A percentile compares a stretch with the other conserved stretches of the same genome.
Evolutionary conservation across 1,140 invertebrate species (phyloP).

Genomic region (Habropoda laboriosa): DNA sequence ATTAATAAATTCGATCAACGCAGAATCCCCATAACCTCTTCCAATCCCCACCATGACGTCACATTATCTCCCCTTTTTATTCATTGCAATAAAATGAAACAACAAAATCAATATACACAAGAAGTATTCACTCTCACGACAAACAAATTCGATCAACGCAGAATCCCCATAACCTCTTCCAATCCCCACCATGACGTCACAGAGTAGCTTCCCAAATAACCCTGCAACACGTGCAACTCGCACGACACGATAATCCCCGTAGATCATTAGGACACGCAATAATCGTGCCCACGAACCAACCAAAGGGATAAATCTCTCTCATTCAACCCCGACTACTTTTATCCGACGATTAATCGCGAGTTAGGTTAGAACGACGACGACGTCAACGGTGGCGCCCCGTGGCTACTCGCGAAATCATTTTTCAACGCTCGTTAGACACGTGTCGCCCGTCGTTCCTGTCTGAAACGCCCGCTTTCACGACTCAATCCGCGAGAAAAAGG

Average conservation of each 20-base stretch:
- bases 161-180: no score
- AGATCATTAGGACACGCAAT: slow-evolving; percentile 55
- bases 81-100: no score
- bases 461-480: slow-evolving; percentile 35
- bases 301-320: slow-evolving; percentile 17
- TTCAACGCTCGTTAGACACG: slow-evolving; percentile 64
- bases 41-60: no score
- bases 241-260: slow-evolving; percentile 29
- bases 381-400: neutral
- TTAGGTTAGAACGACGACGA: no score
- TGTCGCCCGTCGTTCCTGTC: slow-evolving; percentile 56
- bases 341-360: slow-evolving; percentile 48
- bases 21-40: no score
- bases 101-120: no score
- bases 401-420: slow-evolving; percentile 62
- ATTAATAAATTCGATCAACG: no score
- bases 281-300: neutral
- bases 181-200: no score
- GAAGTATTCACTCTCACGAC: no score
- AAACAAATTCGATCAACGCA: no score
- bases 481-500: slow-evolving; percentile 48
- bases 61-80: no score
- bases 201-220: slow-evolving; percentile 23
- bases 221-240: neutral
- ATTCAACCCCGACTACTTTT: slow-evolving; percentile 45